Percentiles rank a stretch among this genome's conserved stretches.
phyloP scores from a whole-genome alignment of 35 echinoderm and acorn worm genomes.

The Nesometra sesokonis region DNA sequence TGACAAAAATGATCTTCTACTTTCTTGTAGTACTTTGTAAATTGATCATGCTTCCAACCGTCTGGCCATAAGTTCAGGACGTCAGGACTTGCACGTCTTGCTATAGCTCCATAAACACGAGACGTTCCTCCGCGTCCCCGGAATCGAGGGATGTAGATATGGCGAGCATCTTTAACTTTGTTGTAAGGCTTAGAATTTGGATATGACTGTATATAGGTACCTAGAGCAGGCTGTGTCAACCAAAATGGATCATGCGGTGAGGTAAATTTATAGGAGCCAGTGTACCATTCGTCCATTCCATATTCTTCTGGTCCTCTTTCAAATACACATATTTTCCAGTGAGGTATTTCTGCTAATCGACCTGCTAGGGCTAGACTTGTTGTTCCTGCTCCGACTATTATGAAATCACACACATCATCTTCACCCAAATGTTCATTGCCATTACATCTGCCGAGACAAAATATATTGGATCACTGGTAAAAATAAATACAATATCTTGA shows the following conservation, averaged over 20 bases:
- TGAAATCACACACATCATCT: background rate
- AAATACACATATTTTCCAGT: background rate
- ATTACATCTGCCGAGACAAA: background rate
- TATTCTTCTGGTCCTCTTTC: background rate
- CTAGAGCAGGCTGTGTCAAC: slow-evolving; percentile 15
- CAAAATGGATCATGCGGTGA: slow-evolving; percentile 17
- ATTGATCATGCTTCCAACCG: slow-evolving; percentile 19
- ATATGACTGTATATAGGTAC: background rate
- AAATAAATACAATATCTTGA: too few species aligned
- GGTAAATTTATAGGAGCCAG: slow-evolving; percentile 5
- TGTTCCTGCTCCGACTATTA: slow-evolving; percentile 1
- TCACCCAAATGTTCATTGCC: background rate
- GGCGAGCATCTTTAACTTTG: background rate
- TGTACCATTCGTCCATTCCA: background rate
- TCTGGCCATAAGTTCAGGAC: slow-evolving; percentile 13
- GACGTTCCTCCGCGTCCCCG: slow-evolving; percentile 15
- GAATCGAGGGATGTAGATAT: slow-evolving; percentile 13
- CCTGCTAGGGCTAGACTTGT: background rate
- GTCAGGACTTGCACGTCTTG: slow-evolving; percentile 12
- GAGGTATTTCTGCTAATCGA: background rate
- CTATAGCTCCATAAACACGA: slow-evolving; percentile 18
- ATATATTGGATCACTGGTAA: too few species aligned
- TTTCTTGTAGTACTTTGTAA: slow-evolving; percentile 11
- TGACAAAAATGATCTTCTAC: slow-evolving; percentile 23
- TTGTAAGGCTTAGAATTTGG: background rate